Evolutionary conservation across 2,113 vertebrate genomes (phyloP).

Genomic region (Etia nguti): DNA sequence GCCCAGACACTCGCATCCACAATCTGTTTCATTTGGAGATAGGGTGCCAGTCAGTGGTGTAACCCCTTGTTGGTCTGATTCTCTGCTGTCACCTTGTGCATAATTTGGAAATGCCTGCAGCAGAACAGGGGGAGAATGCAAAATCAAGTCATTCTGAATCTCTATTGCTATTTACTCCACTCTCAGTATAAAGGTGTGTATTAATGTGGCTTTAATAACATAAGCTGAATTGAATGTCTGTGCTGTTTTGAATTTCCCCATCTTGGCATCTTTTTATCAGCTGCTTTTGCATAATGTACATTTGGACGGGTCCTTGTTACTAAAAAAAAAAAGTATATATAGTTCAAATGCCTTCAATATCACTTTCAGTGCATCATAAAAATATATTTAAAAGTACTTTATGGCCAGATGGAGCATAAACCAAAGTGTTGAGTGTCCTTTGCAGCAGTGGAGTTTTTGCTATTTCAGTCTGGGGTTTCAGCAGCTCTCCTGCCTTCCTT

Average conservation of each 20-base stretch:
- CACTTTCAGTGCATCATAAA: neutral
- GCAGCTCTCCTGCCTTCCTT: conserved; percentile 34
- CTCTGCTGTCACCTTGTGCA: neutral
- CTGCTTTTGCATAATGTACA: neutral
- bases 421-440: conserved; percentile 33
- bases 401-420: conserved; percentile 3
- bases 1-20: no score
- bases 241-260: neutral
- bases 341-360: neutral
- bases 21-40: neutral
- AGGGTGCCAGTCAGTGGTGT: neutral
- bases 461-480: conserved; percentile 59
- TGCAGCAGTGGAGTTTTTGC: conserved; percentile 7
- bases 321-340: neutral
- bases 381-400: neutral
- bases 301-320: neutral
- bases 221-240: neutral
- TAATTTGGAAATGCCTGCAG: neutral
- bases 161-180: neutral
- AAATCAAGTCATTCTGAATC: neutral
- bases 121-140: neutral
- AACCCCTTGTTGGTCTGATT: neutral
- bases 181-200: neutral
- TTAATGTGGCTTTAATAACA: neutral
- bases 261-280: neutral